A percentile compares a stretch with the other conserved stretches of the same genome.
Evolutionary conservation across 2,113 vertebrate species (phyloP).

Genomic region (Junco hyemalis): DNA sequence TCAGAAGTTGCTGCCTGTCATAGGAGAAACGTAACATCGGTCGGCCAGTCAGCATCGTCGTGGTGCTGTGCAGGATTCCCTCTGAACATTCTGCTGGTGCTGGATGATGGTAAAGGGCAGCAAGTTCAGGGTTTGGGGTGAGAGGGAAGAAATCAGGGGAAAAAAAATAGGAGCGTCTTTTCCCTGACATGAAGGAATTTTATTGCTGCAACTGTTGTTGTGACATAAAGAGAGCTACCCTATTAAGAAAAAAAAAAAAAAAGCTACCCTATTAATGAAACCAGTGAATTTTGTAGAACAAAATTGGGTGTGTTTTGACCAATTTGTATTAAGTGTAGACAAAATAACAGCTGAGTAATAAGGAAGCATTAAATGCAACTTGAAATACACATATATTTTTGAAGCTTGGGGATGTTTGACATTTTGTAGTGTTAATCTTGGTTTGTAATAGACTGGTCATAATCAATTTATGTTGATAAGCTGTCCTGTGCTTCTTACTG

Average conservation of each 20-base stretch:
- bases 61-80: not conserved
- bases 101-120: not conserved
- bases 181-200: not conserved
- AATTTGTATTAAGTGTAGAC: not conserved
- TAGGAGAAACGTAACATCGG: not conserved
- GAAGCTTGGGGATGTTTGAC: not conserved
- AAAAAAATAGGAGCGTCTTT: not conserved
- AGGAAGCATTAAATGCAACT: not conserved
- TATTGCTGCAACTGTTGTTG: not conserved
- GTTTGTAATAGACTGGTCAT: not conserved
- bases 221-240: not conserved
- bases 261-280: not conserved
- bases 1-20: not conserved
- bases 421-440: not conserved
- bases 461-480: not conserved
- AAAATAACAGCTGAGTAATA: not conserved
- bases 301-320: not conserved
- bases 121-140: not conserved
- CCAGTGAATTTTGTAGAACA: not conserved
- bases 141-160: not conserved
- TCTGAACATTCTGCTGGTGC: not conserved
- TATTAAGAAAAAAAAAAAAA: not conserved
- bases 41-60: fast-evolving
- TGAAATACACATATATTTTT: not conserved
- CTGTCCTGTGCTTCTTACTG: not conserved